phyloP scores from a whole-genome alignment of 2,113 vertebrate genomes.

The Grus americana region DNA sequence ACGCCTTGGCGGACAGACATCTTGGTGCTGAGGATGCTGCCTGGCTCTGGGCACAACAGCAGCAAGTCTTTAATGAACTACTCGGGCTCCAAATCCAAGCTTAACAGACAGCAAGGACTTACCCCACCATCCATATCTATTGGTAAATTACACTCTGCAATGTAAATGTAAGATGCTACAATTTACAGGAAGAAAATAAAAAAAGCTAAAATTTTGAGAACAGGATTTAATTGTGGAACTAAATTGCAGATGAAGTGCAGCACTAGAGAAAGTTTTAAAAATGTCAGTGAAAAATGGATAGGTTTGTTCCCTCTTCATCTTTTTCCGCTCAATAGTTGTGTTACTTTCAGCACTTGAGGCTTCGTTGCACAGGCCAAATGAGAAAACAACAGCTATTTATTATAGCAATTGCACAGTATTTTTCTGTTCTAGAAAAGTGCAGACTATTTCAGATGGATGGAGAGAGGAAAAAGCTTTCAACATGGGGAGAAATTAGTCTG shows the following conservation, averaged over 20 bases:
- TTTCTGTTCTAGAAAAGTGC: not conserved
- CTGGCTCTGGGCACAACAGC: not conserved
- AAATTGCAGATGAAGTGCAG: not conserved
- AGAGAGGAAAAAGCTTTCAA: not conserved
- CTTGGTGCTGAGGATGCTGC: not conserved
- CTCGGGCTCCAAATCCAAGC: not conserved
- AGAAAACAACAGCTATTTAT: not conserved
- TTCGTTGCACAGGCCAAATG: not conserved
- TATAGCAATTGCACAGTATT: not conserved
- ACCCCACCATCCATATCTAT: not conserved
- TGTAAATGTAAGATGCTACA: not conserved
- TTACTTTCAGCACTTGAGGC: not conserved
- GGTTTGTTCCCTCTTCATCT: not conserved
- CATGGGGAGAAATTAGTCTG: not conserved
- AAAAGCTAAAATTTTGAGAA: not conserved
- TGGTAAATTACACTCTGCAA: not conserved
- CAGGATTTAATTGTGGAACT: not conserved
- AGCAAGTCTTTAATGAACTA: not conserved
- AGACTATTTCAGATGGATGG: not conserved
- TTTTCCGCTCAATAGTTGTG: not conserved
- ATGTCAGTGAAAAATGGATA: not conserved
- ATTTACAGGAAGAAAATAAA: not conserved
- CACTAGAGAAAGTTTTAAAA: not conserved
- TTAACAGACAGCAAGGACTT: not conserved
- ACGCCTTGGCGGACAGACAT: accelerated